phyloP scores from a whole-genome alignment of 2,888 invertebrate species.

The Zootermopsis nevadensis region DNA sequence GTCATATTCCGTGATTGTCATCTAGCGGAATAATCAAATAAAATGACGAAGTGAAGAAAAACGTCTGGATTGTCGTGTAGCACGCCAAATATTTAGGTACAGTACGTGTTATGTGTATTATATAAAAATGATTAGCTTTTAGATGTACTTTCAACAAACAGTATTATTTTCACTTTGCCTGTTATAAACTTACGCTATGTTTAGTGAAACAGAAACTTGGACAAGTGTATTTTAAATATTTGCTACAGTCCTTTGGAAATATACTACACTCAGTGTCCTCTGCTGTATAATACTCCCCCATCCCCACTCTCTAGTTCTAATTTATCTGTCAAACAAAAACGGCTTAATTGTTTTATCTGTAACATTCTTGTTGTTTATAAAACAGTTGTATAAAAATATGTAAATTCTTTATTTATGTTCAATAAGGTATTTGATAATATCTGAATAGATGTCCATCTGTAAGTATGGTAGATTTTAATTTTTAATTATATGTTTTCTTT shows the following conservation, averaged over 20 bases:
- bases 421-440: slow-evolving; percentile 22
- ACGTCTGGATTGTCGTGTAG: neutral
- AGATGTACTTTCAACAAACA: slow-evolving; percentile 31
- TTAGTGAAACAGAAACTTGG: neutral
- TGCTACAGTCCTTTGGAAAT: neutral
- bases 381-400: slow-evolving; percentile 50
- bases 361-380: slow-evolving; percentile 47
- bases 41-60: no score
- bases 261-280: slow-evolving; percentile 10
- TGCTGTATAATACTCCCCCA: neutral
- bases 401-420: slow-evolving; percentile 52
- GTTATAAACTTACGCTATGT: neutral
- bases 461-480: slow-evolving; percentile 22
- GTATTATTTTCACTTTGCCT: slow-evolving; percentile 21
- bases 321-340: neutral
- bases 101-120: slow-evolving; percentile 7
- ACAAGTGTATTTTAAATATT: slow-evolving; percentile 13
- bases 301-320: neutral
- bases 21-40: no score
- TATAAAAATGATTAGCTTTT: slow-evolving; percentile 8
- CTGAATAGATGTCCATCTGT: slow-evolving; percentile 49
- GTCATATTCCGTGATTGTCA: no score
- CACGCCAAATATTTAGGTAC: slow-evolving; percentile 8
- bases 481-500: neutral
- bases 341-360: slow-evolving; percentile 5